Evolutionary conservation across 2,113 vertebrate species (phyloP).

Genomic region (Regulus satrapa): DNA sequence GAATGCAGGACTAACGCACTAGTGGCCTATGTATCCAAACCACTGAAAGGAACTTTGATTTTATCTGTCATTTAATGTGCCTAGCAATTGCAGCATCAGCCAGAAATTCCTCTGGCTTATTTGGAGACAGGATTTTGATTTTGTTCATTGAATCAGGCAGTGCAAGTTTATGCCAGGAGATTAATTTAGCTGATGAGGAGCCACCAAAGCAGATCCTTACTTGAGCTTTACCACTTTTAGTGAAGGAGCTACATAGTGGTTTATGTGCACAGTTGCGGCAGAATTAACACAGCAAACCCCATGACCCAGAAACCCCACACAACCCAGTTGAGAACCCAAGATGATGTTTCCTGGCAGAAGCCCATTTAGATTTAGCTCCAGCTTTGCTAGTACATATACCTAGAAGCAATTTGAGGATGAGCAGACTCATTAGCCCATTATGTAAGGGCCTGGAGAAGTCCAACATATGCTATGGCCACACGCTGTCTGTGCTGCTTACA

Average conservation of each 20-base stretch:
- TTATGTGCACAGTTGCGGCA: not conserved
- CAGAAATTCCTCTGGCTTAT: slow-evolving; percentile 25
- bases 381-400: not conserved
- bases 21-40: not conserved
- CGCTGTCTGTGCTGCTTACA: fast-evolving
- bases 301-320: not conserved
- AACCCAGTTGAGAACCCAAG: not conserved
- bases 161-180: not conserved
- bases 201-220: not conserved
- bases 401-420: not conserved
- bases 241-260: not conserved
- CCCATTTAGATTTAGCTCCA: not conserved
- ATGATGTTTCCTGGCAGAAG: not conserved
- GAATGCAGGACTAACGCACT: not conserved
- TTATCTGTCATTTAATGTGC: slow-evolving; percentile 2
- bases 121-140: slow-evolving; percentile 14
- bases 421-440: not conserved
- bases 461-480: fast-evolving
- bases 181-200: not conserved
- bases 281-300: not conserved
- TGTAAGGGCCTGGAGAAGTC: not conserved
- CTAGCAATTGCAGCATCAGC: not conserved
- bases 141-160: not conserved
- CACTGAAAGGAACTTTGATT: not conserved
- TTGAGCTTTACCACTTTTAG: not conserved